phyloP scores from a whole-genome alignment of 2,888 invertebrate species.

The Erannis defoliaria region DNA sequence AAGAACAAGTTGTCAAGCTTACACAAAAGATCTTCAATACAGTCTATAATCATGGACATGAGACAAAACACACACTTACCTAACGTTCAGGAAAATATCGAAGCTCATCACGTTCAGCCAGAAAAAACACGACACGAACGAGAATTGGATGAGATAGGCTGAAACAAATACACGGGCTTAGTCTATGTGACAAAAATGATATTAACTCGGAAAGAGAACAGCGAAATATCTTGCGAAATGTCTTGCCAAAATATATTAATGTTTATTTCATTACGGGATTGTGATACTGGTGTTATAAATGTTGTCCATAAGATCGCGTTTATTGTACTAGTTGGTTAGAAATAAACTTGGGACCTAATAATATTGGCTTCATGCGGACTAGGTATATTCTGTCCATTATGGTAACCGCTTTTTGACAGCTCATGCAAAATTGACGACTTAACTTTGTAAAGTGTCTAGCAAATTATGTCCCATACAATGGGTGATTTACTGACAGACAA shows the following conservation, averaged over 20 bases:
- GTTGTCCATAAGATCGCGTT: background rate
- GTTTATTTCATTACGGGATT: constrained; percentile 16
- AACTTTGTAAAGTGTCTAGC: too few relatives aligned
- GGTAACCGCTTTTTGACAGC: too few relatives aligned
- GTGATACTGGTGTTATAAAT: background rate
- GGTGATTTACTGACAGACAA: too few relatives aligned
- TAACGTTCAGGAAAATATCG: constrained; percentile 87
- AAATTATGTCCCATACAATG: too few relatives aligned
- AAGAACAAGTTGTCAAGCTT: constrained; percentile 4
- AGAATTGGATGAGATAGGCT: constrained; percentile 89
- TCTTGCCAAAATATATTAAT: constrained; percentile 10
- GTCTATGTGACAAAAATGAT: constrained; percentile 22
- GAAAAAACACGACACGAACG: constrained; percentile 89
- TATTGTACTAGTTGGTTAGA: background rate
- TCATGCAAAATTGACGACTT: too few relatives aligned
- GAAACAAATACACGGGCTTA: constrained; percentile 63
- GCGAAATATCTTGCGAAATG: constrained; percentile 8
- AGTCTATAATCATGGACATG: constrained; percentile 22
- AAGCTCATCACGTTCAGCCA: constrained; percentile 90
- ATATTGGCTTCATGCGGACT: background rate
- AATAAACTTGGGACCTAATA: background rate
- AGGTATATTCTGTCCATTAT: too few relatives aligned
- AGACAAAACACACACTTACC: constrained; percentile 66
- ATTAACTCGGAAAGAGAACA: constrained; percentile 13
- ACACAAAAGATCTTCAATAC: constrained; percentile 16